These are phyloP conservation scores for Nymphicus hollandicus DNA, from an alignment of 2,113 vertebrate genomes.

Conservation along the genomic window DNA sequence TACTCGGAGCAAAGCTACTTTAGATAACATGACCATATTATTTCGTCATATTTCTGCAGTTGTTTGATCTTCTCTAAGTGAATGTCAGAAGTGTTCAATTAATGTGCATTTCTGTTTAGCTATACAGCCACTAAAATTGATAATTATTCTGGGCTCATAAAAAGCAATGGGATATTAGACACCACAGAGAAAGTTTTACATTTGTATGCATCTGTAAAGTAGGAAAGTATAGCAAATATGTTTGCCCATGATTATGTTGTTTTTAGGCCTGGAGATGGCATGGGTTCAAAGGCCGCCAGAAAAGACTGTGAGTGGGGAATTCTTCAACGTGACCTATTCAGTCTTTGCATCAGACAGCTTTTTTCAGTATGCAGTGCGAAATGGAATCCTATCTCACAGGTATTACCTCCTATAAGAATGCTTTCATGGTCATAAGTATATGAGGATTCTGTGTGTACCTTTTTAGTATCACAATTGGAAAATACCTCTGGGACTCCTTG, in stretches of 20 bases:
- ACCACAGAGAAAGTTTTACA: not conserved
- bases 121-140: not conserved
- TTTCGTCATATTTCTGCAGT: not conserved
- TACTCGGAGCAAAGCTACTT: not conserved
- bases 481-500: not conserved
- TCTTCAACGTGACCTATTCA: slow-evolving; percentile 79
- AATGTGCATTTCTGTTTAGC: not conserved
- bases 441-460: not conserved
- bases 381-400: slow-evolving; percentile 79
- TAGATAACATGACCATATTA: not conserved
- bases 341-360: slow-evolving; percentile 78
- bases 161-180: not conserved
- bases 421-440: not conserved
- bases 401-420: not conserved
- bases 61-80: not conserved
- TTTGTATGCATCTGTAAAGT: not conserved
- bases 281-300: slow-evolving; percentile 84
- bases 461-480: not conserved
- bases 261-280: slow-evolving; percentile 85
- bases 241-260: not conserved
- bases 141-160: not conserved
- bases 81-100: not conserved
- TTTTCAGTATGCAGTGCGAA: slow-evolving; percentile 80
- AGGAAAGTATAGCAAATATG: not conserved
- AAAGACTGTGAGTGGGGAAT: slow-evolving; percentile 73